phyloP scores from a whole-genome alignment of 2,797 vertebrate species.

The Siniperca undulata region DNA sequence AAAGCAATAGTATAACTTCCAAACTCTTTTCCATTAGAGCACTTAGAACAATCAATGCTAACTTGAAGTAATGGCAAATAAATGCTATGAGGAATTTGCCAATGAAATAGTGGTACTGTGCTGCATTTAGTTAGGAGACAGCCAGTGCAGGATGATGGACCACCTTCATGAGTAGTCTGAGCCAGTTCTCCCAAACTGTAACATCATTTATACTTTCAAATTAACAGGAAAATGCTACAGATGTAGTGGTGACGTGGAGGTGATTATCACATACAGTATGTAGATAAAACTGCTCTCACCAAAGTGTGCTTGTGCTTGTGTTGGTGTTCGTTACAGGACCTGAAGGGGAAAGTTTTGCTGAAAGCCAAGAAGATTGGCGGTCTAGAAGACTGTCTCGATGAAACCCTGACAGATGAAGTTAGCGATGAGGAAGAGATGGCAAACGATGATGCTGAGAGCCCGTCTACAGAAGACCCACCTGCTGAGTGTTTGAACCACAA shows the following conservation, averaged over 20 bases:
- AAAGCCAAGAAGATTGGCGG: constrained; percentile 93
- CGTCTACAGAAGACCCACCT: constrained; percentile 70
- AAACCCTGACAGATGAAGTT: constrained; percentile 80
- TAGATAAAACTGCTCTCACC: not conserved
- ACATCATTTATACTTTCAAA: not conserved
- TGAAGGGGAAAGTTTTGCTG: constrained; percentile 91
- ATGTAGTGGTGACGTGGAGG: not conserved
- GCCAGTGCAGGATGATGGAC: constrained; percentile 29
- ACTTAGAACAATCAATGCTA: constrained; percentile 69
- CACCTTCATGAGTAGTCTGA: not conserved
- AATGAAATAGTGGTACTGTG: constrained; percentile 29
- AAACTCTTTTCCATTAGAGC: constrained; percentile 66
- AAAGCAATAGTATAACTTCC: constrained; percentile 41
- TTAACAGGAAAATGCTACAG: not conserved
- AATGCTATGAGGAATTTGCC: constrained; percentile 19
- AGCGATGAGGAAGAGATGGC: constrained; percentile 87
- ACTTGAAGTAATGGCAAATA: constrained; percentile 54
- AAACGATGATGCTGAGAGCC: constrained; percentile 79
- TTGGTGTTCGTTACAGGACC: constrained; percentile 81
- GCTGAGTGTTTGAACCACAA: constrained; percentile 50
- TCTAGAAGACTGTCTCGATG: constrained; percentile 79
- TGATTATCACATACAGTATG: not conserved
- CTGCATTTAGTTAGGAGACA: constrained; percentile 54
- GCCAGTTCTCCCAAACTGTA: not conserved
- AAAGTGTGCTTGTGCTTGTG: not conserved